These are phyloP conservation scores for Theretra japonica DNA, from an alignment of 2,888 invertebrate species.

Conservation along the genomic window DNA sequence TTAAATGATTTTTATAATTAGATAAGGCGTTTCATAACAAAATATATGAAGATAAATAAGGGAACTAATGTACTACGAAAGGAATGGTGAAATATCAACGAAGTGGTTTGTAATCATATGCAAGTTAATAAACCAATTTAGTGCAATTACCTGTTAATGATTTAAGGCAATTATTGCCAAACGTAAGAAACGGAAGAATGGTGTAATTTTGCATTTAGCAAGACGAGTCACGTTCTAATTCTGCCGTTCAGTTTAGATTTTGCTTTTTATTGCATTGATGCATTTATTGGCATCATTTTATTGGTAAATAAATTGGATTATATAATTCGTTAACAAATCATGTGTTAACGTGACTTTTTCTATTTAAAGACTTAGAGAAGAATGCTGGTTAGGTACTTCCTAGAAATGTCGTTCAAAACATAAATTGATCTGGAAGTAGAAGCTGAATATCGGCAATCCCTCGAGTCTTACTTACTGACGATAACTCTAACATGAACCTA, in stretches of 20 bases:
- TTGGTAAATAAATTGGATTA: background rate
- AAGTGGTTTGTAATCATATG: conserved; percentile 1
- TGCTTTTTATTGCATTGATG: background rate
- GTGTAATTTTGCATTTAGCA: conserved; percentile 19
- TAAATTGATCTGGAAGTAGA: too few relatives aligned
- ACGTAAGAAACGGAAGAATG: conserved; percentile 10
- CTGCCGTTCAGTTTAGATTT: conserved; percentile 3
- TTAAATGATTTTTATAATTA: too few relatives aligned
- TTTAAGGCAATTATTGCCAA: conserved; percentile 9
- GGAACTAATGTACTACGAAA: background rate
- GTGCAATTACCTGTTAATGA: conserved; percentile 9
- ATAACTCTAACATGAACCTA: too few relatives aligned
- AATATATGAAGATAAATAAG: background rate
- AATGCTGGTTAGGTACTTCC: too few relatives aligned
- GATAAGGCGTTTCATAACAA: background rate
- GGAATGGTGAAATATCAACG: background rate
- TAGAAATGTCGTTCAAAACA: too few relatives aligned
- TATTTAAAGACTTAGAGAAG: too few relatives aligned
- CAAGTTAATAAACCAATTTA: conserved; percentile 13
- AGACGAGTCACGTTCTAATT: conserved; percentile 17
- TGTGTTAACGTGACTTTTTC: background rate
- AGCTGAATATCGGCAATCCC: too few relatives aligned
- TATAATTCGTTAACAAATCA: background rate
- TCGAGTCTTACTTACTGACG: too few relatives aligned
- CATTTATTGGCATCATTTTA: background rate